Percentiles rank a stretch among this genome's conserved stretches.
Conservation (phyloP, 1,140 invertebrate species). For the Tetramorium parvispinum region DNA sequence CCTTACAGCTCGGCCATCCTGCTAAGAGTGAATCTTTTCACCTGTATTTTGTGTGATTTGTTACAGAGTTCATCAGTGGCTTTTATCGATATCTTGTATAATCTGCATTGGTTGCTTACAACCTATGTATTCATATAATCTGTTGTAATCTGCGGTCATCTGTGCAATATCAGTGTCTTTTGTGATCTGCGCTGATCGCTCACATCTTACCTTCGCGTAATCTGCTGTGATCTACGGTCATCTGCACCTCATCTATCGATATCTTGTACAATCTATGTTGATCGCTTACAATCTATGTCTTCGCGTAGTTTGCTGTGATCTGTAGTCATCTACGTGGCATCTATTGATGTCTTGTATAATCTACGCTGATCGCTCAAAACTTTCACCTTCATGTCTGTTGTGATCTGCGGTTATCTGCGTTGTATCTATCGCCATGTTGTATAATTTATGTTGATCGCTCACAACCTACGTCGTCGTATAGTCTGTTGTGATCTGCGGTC, state of each 20-base stretch:
- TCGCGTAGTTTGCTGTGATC: not conserved
- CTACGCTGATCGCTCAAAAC: too few species aligned
- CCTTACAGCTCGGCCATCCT: not conserved
- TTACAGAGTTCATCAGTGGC: not conserved
- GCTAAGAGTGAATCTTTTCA: not conserved
- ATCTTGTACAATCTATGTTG: too few species aligned
- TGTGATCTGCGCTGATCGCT: too few species aligned
- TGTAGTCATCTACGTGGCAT: not conserved
- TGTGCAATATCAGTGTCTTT: too few species aligned
- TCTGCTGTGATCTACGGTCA: too few species aligned
- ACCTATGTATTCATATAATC: not conserved
- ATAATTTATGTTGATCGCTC: not conserved
- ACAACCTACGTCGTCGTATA: not conserved
- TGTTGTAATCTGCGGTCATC: too few species aligned
- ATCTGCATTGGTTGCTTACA: not conserved
- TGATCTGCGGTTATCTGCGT: too few species aligned
- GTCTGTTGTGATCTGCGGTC: not conserved
- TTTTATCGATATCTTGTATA: not conserved
- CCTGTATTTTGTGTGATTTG: not conserved
- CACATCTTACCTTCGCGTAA: too few species aligned
- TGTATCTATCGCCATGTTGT: not conserved
- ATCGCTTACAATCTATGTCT: too few species aligned
- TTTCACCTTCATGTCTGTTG: too few species aligned
- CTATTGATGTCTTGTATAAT: not conserved
- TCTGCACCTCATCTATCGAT: too few species aligned